Conservation (phyloP, 2,888 invertebrate genomes). For the Tridacna crocea region DNA sequence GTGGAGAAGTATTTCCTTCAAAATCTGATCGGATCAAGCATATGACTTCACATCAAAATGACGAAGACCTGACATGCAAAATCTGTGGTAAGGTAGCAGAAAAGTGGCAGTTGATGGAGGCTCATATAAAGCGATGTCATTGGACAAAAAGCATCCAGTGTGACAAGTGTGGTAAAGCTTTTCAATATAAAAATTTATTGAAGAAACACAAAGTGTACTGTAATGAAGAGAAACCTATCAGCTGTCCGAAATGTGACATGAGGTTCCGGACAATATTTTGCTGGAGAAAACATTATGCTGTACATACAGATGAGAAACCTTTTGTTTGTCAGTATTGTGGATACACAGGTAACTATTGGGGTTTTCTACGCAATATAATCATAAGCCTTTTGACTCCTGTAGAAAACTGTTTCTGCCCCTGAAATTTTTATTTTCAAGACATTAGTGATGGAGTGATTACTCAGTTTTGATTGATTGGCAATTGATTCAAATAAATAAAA, state of each 20-base stretch:
- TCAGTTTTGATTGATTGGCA: too few relatives aligned
- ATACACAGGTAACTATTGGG: conserved; percentile 36
- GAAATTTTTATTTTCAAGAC: too few relatives aligned
- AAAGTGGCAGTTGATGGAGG: conserved; percentile 22
- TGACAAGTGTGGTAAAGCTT: conserved; percentile 53
- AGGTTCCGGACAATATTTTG: conserved; percentile 42
- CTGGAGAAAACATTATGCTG: conserved; percentile 35
- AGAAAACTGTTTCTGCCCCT: too few relatives aligned
- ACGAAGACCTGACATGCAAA: conserved; percentile 33
- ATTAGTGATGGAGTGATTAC: too few relatives aligned
- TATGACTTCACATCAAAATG: conserved; percentile 37
- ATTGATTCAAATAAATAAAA: too few relatives aligned
- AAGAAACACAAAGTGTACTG: conserved; percentile 43
- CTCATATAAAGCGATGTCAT: conserved; percentile 41
- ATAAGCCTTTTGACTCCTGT: too few relatives aligned
- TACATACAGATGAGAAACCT: conserved; percentile 44
- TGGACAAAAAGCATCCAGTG: conserved; percentile 45
- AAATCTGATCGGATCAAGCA: conserved; percentile 27
- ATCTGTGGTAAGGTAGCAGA: conserved; percentile 36
- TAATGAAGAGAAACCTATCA: conserved; percentile 15
- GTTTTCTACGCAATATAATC: too few relatives aligned
- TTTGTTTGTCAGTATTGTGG: conserved; percentile 56
- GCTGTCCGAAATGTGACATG: conserved; percentile 41
- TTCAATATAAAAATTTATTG: conserved; percentile 25
- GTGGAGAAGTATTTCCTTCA: conserved; percentile 20